Evolutionary conservation across 2,888 invertebrate species (phyloP), one percentile per base, ranked within the genome.

Genomic region (Platerodrilus igneus): DNA sequence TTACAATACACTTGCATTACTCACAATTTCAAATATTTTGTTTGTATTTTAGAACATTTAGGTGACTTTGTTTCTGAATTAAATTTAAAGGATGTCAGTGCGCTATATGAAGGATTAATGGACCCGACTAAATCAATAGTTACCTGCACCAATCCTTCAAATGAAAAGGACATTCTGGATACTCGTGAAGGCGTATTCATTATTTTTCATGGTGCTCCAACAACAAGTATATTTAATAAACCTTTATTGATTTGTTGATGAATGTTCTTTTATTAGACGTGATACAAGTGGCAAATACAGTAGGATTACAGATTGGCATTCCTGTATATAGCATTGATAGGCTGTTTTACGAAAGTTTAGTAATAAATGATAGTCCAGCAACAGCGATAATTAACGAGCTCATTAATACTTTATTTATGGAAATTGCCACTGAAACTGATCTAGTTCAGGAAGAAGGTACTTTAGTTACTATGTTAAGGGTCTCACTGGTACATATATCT

Each of bases 271-370:
- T 50, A 50, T n/a, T 33, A 67, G 67, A 62, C 38, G 60, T 55
- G 45, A 35, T 55, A 17, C 53, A 56, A 46, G 56, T 58, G 11
- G 67, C 67, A 2, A 58, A 62, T 35, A 49, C 51, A 49, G 50
- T 58, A 9, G 75, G 74, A 3, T 72, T 68, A 56, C 53, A 46
- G 3, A 57, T 77, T 2, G 48, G 58, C 3, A 47, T 77, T 39
- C 73, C 75, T 1, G 69, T 71, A 3, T 52, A 72, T 43, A 75
- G 68, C 58, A 67, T 75, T 37, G 79, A 76, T 58, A 55, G 62
- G 17, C 67, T 71, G 58, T 72, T 71, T 53, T 71, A 70, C 38
- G 71, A 74, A 56, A 71, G 72, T 17, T 57, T 75, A 13, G 38
- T 57, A 2, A 45, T 55, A 18, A 57, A 57, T 21, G 18, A 41